Evolutionary conservation across 2,888 invertebrate species (phyloP).

Genomic region (Protonemura montana): DNA sequence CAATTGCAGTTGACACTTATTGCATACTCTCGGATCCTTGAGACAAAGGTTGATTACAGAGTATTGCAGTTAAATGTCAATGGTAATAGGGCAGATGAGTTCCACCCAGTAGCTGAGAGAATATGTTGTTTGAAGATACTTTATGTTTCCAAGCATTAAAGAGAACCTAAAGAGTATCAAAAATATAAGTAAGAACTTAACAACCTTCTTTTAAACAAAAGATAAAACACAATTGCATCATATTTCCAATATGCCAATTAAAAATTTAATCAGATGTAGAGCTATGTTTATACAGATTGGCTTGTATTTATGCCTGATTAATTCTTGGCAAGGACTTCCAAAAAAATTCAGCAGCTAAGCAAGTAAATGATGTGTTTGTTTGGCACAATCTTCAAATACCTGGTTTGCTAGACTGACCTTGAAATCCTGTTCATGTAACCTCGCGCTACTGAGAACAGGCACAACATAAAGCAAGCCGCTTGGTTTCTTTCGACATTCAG

Average conservation of each 20-base stretch:
- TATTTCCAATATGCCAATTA: neutral
- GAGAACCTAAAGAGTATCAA: no score
- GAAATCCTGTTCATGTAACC: neutral
- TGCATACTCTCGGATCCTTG: no score
- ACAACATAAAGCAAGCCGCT: neutral
- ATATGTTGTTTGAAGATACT: no score
- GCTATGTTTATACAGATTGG: neutral
- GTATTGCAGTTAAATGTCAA: no score
- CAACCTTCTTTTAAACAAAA: neutral
- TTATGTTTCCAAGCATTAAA: no score
- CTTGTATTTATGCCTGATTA: neutral
- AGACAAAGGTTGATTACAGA: no score
- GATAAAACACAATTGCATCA: neutral
- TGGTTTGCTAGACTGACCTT: neutral
- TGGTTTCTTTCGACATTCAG: neutral
- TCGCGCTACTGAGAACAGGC: neutral
- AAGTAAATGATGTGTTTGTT: neutral
- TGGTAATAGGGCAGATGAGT: no score
- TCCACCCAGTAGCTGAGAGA: no score
- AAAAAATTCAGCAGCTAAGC: neutral
- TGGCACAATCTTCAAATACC: slow-evolving; percentile 12
- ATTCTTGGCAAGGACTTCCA: neutral
- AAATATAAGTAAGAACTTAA: no score
- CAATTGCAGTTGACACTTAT: no score
- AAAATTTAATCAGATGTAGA: neutral